Evolutionary conservation across 2,888 invertebrate genomes (phyloP), one percentile per base, ranked within the genome.

Genomic region (Scelioninae gen. 1): DNA sequence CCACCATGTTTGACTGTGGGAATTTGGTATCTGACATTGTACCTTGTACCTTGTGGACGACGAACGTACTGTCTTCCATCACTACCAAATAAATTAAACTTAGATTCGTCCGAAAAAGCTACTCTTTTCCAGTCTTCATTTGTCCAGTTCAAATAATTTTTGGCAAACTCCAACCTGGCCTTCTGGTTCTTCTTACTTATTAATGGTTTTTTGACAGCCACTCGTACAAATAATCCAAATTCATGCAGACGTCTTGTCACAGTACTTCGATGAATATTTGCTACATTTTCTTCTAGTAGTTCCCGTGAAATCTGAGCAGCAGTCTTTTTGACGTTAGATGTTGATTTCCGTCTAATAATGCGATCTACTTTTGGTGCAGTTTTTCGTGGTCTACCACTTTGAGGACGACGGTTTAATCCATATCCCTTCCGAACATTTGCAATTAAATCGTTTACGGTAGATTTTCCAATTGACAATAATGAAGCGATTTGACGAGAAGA

Each of bases 21-120:
- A 13, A 65, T 15, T 65, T 65, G 32, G 31, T 65, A 65, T 65
- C 16, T 65, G 0, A 31, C 29, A 8, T 65, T 23, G 10, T 34
- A 13, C 11, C 47, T 65, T 6, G n/a, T 10, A 34, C 51, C 38
- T 49, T 8, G 0, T 49, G 65, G 65, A 31, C 65, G 51, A 6
- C 47, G 47, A 16, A 65, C 49, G 11, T 65, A 65, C 11, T 34
- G 23, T n/a, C 47, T 47, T 0, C 65, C 65, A n/a, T 65, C 65
- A 15, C 10, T 31, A 15, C 60, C 68, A 45, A 79, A 82, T 8
- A 80, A 5, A 5, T 77, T 45, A 15, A 84, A 80, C 56, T 80
- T 63, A 0, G 66, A 66, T 76, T 76, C 66, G 47, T 76, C 75
- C 0, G 66, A 29, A 58, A 76, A 76, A 10, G 38, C 45, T 29